Conservation (phyloP, 2,888 invertebrate genomes). For the Heterodera filipjevi region DNA sequence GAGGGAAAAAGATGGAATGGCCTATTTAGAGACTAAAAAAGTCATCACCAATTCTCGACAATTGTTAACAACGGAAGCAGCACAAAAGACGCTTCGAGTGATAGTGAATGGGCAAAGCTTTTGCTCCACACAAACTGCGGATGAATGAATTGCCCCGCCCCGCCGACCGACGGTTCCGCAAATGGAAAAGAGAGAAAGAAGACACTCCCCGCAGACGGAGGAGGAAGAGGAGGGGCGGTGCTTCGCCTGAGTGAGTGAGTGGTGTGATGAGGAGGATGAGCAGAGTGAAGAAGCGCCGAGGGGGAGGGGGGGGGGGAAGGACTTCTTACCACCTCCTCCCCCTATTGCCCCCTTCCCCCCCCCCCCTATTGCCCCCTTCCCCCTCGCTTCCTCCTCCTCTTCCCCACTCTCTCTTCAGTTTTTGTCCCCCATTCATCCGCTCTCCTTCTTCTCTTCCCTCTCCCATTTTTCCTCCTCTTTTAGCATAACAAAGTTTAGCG, state of each 20-base stretch:
- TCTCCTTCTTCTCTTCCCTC: neutral
- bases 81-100: neutral
- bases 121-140: neutral
- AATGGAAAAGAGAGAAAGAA: conserved; percentile 12
- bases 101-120: neutral
- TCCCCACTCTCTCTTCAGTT: neutral
- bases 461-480: neutral
- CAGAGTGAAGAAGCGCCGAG: neutral
- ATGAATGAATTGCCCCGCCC: conserved; percentile 11
- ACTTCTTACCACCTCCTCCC: too few species aligned
- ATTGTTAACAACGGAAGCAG: neutral
- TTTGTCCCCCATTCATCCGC: too few species aligned
- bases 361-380: too few species aligned
- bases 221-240: neutral
- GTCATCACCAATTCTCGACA: neutral
- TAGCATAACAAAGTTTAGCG: neutral
- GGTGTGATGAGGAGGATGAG: neutral
- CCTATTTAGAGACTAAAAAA: neutral
- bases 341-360: too few species aligned
- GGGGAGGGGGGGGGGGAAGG: neutral
- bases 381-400: neutral
- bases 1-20: neutral
- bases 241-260: neutral
- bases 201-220: neutral
- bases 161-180: conserved; percentile 8